These are phyloP conservation scores for Pyralis farinalis DNA, from an alignment of 2,888 invertebrate genomes.

Conservation along the genomic window DNA sequence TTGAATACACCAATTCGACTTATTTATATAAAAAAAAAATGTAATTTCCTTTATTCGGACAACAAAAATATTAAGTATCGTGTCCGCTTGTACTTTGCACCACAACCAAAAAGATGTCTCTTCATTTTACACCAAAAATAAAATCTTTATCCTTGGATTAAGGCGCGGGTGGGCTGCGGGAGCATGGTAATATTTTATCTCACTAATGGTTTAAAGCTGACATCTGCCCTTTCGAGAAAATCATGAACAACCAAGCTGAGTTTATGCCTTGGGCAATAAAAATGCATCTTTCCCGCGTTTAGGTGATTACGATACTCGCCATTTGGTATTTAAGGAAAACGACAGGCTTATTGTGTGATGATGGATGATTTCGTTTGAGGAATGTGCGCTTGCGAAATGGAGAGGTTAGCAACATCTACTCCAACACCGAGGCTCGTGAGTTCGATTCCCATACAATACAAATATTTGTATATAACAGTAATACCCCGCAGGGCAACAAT, in stretches of 20 bases:
- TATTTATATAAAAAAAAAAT: no score
- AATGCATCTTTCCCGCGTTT: slow-evolving; percentile 28
- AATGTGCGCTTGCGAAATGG: no score
- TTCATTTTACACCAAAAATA: slow-evolving; percentile 71
- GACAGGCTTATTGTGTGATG: slow-evolving; percentile 1
- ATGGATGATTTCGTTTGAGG: not conserved
- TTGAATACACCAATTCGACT: no score
- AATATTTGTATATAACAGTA: no score
- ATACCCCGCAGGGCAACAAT: no score
- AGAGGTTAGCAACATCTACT: no score
- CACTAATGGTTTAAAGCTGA: slow-evolving; percentile 71
- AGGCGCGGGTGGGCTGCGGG: slow-evolving; percentile 24
- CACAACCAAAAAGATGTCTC: slow-evolving; percentile 50
- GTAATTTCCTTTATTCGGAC: no score
- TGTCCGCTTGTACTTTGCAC: slow-evolving; percentile 14
- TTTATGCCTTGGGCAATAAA: slow-evolving; percentile 31
- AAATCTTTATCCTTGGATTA: slow-evolving; percentile 67
- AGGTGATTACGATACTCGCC: not conserved
- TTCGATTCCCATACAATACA: no score
- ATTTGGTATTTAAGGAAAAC: not conserved
- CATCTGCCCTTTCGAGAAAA: slow-evolving; percentile 62
- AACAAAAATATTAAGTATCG: no score
- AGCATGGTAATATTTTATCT: slow-evolving; percentile 58
- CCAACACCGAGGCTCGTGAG: no score
- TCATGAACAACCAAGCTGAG: slow-evolving; percentile 29